Evolutionary conservation across 2,797 vertebrate genomes (phyloP).

Genomic region (Xiphorhynchus erythropygius): DNA sequence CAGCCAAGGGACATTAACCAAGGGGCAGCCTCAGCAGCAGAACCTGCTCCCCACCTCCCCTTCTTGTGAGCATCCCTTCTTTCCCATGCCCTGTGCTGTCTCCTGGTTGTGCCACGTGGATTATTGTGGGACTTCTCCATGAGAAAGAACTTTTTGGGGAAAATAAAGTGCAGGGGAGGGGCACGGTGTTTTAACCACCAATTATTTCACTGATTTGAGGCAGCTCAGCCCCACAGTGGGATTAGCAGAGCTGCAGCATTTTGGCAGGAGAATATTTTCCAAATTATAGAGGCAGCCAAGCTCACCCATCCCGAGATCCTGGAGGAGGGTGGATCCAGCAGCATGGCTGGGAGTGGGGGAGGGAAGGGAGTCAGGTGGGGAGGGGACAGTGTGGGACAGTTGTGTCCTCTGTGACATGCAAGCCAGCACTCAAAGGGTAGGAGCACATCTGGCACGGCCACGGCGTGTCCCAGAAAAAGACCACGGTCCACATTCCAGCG

Average conservation of each 20-base stretch:
- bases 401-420: not conserved
- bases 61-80: not conserved
- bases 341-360: not conserved
- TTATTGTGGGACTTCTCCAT: not conserved
- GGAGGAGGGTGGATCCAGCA: not conserved
- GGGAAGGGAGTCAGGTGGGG: not conserved
- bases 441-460: accelerated
- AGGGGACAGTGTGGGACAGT: not conserved
- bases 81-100: not conserved
- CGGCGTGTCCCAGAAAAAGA: accelerated
- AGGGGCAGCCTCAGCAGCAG: not conserved
- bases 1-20: not conserved
- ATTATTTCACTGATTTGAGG: not conserved
- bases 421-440: not conserved
- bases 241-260: not conserved
- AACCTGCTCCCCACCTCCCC: not conserved
- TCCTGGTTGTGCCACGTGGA: not conserved
- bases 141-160: not conserved
- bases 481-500: accelerated
- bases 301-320: not conserved
- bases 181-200: not conserved
- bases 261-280: not conserved
- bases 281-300: not conserved
- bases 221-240: not conserved
- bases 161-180: not conserved